These are phyloP conservation scores for Enteromius argenteus DNA, from an alignment of 2,797 vertebrate species.

Conservation along the genomic window DNA sequence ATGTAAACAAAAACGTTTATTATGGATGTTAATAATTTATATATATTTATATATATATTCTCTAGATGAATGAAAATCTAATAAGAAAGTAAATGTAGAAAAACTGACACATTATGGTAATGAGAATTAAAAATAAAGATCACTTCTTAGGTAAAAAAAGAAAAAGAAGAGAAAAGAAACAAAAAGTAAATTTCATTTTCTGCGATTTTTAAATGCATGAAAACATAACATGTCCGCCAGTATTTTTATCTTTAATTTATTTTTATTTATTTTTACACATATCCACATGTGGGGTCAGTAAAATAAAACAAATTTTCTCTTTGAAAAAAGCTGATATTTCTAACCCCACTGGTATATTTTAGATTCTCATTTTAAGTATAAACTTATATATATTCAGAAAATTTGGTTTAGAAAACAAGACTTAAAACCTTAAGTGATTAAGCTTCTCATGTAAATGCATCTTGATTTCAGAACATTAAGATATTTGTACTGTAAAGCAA, in stretches of 20 bases:
- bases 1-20: no score
- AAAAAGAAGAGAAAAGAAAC: no score
- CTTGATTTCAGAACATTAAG: background rate
- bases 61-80: no score
- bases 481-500: background rate
- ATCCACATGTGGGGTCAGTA: background rate
- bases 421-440: background rate
- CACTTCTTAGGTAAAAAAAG: background rate
- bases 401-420: background rate
- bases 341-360: background rate
- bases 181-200: no score
- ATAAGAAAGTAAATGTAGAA: no score
- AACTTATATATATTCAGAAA: background rate
- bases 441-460: background rate
- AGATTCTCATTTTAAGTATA: background rate
- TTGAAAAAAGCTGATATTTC: background rate
- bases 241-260: no score
- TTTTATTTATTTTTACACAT: background rate
- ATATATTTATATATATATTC: no score
- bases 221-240: no score
- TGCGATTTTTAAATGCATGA: no score
- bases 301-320: no score
- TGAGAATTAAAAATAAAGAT: background rate
- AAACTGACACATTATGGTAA: background rate
- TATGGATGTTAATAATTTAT: no score